Evolutionary conservation across 2,888 invertebrate species (phyloP), one percentile per base, ranked within the genome.

Genomic region (Laspeyria flexula): DNA sequence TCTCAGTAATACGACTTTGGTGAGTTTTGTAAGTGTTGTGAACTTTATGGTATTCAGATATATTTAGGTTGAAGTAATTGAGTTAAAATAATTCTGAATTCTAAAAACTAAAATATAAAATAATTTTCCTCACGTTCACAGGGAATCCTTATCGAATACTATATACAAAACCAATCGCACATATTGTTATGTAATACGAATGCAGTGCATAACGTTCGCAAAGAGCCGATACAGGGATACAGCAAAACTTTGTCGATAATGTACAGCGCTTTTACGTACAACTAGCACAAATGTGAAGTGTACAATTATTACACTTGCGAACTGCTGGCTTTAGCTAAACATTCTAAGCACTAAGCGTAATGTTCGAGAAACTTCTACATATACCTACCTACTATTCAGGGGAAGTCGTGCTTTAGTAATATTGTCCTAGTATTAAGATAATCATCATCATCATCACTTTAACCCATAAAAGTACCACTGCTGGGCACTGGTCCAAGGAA

Each of bases 211-310:
- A 57, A 55, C 53, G 52, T 43, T 45, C 35, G 35, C 35, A 52
- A 55, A 61, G 63, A 46, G 57, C 60, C 43, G 55, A 69, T 63
- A 55, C 60, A 56, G 58, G 52, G 49, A 38, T 61, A 53, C 55
- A 55, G 64, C 57, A 45, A 42, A 72, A 76, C 67, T 73, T 67
- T 61, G 66, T 66, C 71, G 65, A 74, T 73, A 73, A 68, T 64
- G 61, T 67, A 61, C 69, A 62, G 51, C 57, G 58, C 56, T 60
- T 61, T 57, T 60, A 49, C 41, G 35, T 43, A 46, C 42, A 44
- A 34, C 50, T 48, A 47, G 41, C 42, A 38, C 38, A 53, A 56
- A 61, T 58, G 64, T 52, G 55, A 60, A 62, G 57, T 66, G 61
- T 43, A 54, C 58, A 71, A 74, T 74, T 68, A 71, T 57, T 39